phyloP scores from a whole-genome alignment of 2,113 vertebrate species.

The Gallinago jamesoni region DNA sequence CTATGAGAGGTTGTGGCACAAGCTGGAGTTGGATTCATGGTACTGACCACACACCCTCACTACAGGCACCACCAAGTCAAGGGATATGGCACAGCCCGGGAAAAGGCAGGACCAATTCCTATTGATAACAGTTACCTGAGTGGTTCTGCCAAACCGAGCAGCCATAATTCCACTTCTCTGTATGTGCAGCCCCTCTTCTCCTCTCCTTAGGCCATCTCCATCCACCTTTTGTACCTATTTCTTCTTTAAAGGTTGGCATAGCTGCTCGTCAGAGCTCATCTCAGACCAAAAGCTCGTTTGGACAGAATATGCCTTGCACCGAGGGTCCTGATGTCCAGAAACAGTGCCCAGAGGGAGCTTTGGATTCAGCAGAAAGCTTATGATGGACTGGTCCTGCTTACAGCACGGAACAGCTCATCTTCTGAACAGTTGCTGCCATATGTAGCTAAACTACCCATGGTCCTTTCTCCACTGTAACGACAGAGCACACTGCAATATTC shows the following conservation, averaged over 20 bases:
- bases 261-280: background rate
- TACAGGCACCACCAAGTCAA: background rate
- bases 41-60: no score
- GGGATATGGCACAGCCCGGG: background rate
- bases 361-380: background rate
- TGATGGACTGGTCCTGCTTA: background rate
- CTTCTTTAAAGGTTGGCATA: background rate
- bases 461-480: background rate
- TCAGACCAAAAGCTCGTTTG: background rate
- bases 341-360: background rate
- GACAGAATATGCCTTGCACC: background rate
- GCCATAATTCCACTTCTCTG: background rate
- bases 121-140: background rate
- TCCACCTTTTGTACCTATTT: background rate
- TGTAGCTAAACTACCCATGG: fast-evolving
- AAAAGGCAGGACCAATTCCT: background rate
- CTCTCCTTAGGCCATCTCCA: background rate
- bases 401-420: fast-evolving
- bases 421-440: background rate
- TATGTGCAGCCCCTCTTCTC: background rate
- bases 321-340: fast-evolving
- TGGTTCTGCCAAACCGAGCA: background rate
- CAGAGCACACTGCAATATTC: background rate
- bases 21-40: background rate
- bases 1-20: background rate